phyloP scores from a whole-genome alignment of 2,888 invertebrate genomes.

The Eulithis testata region DNA sequence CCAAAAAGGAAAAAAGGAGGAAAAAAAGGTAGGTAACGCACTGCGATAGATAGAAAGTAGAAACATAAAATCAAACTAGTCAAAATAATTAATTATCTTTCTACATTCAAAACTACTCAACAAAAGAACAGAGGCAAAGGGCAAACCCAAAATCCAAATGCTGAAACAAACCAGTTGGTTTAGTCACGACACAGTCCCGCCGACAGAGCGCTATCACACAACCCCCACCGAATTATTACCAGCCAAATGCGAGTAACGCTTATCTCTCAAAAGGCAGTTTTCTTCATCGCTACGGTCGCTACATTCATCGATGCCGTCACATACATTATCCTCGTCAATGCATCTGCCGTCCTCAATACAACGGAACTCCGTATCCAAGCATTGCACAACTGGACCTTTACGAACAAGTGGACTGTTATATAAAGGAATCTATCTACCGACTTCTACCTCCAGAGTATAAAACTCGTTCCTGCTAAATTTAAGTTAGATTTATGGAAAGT shows the following conservation, averaged over 20 bases:
- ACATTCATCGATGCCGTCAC: conserved; percentile 86
- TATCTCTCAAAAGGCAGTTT: conserved; percentile 80
- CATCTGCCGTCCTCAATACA: conserved; percentile 85
- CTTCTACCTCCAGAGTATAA: conserved; percentile 25
- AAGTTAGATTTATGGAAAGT: background rate
- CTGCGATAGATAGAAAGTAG: conserved; percentile 14
- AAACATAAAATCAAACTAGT: background rate
- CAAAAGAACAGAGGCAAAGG: conserved; percentile 6
- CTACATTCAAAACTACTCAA: conserved; percentile 31
- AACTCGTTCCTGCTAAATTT: conserved; percentile 1
- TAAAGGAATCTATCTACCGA: conserved; percentile 37
- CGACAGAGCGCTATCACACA: conserved; percentile 68
- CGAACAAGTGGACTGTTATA: conserved; percentile 48
- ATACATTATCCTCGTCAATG: conserved; percentile 82
- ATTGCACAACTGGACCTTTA: conserved; percentile 64
- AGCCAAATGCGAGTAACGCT: conserved; percentile 52
- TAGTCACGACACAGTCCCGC: conserved; percentile 35
- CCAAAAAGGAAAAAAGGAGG: conserved; percentile 14
- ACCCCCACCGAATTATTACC: conserved; percentile 55
- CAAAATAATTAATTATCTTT: conserved; percentile 1
- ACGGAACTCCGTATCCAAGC: conserved; percentile 77
- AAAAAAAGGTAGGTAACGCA: conserved; percentile 11
- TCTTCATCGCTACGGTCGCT: conserved; percentile 86
- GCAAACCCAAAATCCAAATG: conserved; percentile 31
- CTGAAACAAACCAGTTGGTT: conserved; percentile 32